Evolutionary conservation across 1,140 invertebrate genomes (phyloP).

Genomic region (Sminthurinus signatus): DNA sequence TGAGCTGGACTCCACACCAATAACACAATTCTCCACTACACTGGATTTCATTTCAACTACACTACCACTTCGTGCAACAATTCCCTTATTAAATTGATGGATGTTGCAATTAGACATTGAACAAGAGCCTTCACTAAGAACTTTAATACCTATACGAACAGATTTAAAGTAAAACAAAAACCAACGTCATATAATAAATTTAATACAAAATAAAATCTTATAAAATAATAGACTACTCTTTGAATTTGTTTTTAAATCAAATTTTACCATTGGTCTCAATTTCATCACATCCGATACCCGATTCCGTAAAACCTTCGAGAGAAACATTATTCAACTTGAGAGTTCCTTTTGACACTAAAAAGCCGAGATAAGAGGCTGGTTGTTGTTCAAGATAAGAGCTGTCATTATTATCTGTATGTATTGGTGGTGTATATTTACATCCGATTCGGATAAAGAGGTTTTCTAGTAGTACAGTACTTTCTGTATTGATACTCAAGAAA

Average conservation of each 20-base stretch:
- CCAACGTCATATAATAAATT: too few species aligned
- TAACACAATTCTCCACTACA: not conserved
- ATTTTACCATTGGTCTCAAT: not conserved
- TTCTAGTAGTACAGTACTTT: not conserved
- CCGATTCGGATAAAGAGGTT: not conserved
- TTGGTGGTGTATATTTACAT: not conserved
- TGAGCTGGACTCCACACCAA: not conserved
- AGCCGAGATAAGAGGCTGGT: not conserved
- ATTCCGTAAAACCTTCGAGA: not conserved
- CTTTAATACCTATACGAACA: too few species aligned
- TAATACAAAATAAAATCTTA: too few species aligned
- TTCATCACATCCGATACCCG: not conserved
- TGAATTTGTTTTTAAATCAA: too few species aligned
- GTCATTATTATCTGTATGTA: not conserved
- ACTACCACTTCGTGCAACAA: not conserved
- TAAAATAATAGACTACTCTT: too few species aligned
- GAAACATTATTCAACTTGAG: constrained; percentile 1
- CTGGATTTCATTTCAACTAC: not conserved
- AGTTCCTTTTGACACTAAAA: not conserved
- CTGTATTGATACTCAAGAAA: not conserved
- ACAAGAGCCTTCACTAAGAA: not conserved
- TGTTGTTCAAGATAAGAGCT: not conserved
- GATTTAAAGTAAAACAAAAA: too few species aligned
- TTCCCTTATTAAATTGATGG: not conserved
- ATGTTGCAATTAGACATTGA: not conserved